Evolutionary conservation across 53 echinoderm and acorn worm species (phyloP), one percentile per base, ranked within the genome.

Genomic region (Crossaster papposus): DNA sequence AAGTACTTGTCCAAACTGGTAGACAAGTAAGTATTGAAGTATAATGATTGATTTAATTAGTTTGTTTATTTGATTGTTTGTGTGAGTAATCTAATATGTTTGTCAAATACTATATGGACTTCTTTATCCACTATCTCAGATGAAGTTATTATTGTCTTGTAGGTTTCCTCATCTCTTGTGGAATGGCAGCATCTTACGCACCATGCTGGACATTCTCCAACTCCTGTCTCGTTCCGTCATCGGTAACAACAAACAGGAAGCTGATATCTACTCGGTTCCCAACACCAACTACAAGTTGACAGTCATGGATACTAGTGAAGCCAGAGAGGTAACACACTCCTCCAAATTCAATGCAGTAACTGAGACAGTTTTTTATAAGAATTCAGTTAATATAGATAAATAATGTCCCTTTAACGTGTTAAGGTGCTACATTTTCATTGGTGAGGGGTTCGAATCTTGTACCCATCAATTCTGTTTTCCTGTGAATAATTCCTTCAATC

Each of bases 151-250:
- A 23, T 58, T 20, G 5, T 75, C 55, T 9, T 32, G 12, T 58
- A 97, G 97, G 81, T 97, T 97, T 77, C 97, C 97, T 71, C 95
- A 95, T 79, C 81, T 97, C 51, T 90, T 97, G 72, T 97, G 97
- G 97, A 97, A 97, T 80, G 94, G 95, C 28, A 94, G 93, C 72
- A 92, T 97, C 52, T 78, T 97, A 24, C 94, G 93, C 73, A 91
- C 94, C 65, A 97, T 97, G 97, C 82, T 97, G 58, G 95, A 97
- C 90, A 92, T 97, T 64, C 92, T 97, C 3, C 97, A 97, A 85
- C 89, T 97, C 1, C 76, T 97, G 37, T 97, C 97, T 58, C 93
- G 92, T 54, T 93, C 97, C 18, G 91, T 94, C 23, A 91, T 91
- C 6, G 93, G 83, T 22, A 93, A 94, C 72, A 93, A 82, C 73